Evolutionary conservation across 2,888 invertebrate genomes (phyloP).

Genomic region (Trachelus troglodyta): DNA sequence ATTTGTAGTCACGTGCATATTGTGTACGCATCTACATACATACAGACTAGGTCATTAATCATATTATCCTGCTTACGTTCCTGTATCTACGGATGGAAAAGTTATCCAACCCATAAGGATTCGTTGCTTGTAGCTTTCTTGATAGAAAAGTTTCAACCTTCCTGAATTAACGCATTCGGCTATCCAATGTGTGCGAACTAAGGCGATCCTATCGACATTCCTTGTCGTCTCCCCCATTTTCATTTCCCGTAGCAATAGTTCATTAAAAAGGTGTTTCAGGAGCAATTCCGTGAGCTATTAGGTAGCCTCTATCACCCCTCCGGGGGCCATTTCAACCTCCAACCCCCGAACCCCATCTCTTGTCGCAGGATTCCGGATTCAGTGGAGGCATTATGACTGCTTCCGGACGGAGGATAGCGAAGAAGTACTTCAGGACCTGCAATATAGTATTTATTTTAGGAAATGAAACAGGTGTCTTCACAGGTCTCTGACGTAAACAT

Average conservation of each 20-base stretch:
- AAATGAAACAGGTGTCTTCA: not conserved
- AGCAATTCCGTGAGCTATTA: constrained; percentile 78
- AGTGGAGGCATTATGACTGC: constrained; percentile 57
- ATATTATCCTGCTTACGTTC: not conserved
- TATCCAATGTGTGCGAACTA: not conserved
- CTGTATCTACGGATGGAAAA: not conserved
- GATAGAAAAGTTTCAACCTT: not conserved
- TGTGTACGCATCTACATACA: not conserved
- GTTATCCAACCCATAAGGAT: not conserved
- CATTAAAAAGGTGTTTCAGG: constrained; percentile 81
- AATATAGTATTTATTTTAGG: not conserved
- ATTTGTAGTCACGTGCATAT: constrained; percentile 13
- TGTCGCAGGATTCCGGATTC: constrained; percentile 50
- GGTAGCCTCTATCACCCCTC: constrained; percentile 71
- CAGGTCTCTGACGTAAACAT: not conserved
- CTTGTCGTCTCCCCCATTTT: constrained; percentile 64
- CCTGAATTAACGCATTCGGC: not conserved
- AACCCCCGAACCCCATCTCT: constrained; percentile 37
- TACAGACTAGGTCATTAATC: not conserved
- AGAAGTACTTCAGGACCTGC: constrained; percentile 28
- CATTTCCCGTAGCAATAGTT: constrained; percentile 72
- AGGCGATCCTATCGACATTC: not conserved
- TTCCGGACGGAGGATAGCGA: constrained; percentile 49
- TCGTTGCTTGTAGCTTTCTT: too few relatives aligned
- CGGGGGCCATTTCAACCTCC: constrained; percentile 66